Percentiles rank a stretch among this genome's conserved stretches.
Conservation (phyloP, 2,888 invertebrate genomes). For the Patella depressa region DNA sequence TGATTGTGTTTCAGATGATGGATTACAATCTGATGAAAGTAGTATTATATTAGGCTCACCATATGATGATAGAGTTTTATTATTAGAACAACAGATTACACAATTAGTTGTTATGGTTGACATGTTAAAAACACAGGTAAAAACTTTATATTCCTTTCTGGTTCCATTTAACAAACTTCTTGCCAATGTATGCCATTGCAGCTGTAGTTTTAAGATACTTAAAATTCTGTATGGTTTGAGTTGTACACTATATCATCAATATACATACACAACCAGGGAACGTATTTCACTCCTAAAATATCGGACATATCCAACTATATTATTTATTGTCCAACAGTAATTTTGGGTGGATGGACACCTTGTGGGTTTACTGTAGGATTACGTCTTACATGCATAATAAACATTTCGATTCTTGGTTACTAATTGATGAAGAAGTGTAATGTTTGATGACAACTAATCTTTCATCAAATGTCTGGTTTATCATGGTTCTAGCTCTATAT, state of each 20-base stretch:
- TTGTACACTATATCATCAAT: neutral
- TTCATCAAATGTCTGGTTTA: neutral
- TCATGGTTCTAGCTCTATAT: neutral
- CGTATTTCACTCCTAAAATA: too few species aligned
- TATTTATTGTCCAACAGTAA: too few species aligned
- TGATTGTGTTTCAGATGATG: conserved; percentile 3
- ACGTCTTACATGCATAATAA: too few species aligned
- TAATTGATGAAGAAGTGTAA: too few species aligned
- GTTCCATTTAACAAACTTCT: neutral
- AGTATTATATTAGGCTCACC: conserved; percentile 1
- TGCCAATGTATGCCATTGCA: neutral
- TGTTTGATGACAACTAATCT: neutral
- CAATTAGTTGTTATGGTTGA: conserved; percentile 47
- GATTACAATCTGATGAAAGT: conserved; percentile 4
- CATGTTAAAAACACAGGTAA: conserved; percentile 49
- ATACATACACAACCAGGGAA: neutral
- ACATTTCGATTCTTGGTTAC: too few species aligned
- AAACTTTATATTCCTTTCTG: neutral
- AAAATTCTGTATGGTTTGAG: neutral
- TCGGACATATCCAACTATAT: too few species aligned
- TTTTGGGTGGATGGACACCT: too few species aligned
- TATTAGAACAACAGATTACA: conserved; percentile 51
- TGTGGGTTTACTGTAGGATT: too few species aligned
- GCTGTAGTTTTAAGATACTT: neutral
- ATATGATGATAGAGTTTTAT: conserved; percentile 41